A percentile compares a stretch with the other conserved stretches of the same genome.
phyloP scores from a whole-genome alignment of 2,888 invertebrate genomes.

The Leptarthrus brevirostris region DNA sequence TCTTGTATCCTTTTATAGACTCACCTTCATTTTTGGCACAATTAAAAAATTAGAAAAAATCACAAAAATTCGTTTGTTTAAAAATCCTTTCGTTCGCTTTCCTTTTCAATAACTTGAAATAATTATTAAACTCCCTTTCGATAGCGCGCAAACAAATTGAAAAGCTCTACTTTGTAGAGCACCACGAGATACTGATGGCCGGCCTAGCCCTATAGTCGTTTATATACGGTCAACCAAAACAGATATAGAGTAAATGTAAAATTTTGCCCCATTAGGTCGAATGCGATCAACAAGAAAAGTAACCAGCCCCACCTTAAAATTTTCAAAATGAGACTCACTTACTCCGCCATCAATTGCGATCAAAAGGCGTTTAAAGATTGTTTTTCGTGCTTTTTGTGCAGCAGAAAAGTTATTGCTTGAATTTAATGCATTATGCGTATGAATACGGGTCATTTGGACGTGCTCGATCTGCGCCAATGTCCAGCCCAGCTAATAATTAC shows the following conservation, averaged over 20 bases:
- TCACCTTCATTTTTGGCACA: slow-evolving; percentile 59
- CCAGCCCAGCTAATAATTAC: slow-evolving; percentile 26
- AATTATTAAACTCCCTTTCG: slow-evolving; percentile 22
- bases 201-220: slow-evolving; percentile 67
- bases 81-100: background rate
- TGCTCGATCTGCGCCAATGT: slow-evolving; percentile 3
- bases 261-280: slow-evolving; percentile 53
- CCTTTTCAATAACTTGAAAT: slow-evolving; percentile 24
- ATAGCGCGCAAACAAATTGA: slow-evolving; percentile 27
- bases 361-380: slow-evolving; percentile 47
- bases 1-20: slow-evolving; percentile 55
- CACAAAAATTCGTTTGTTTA: slow-evolving; percentile 25
- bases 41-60: slow-evolving; percentile 26
- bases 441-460: background rate
- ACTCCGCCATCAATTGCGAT: slow-evolving; percentile 34
- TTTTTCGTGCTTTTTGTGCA: slow-evolving; percentile 39
- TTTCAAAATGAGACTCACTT: slow-evolving; percentile 43
- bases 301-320: slow-evolving; percentile 49
- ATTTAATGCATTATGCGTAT: slow-evolving; percentile 37
- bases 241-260: slow-evolving; percentile 54
- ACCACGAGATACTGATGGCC: slow-evolving; percentile 67
- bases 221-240: slow-evolving; percentile 67
- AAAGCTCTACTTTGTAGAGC: slow-evolving; percentile 66
- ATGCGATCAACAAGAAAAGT: slow-evolving; percentile 41
- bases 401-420: slow-evolving; percentile 37